Evolutionary conservation across 2,113 vertebrate genomes (phyloP), one percentile per base, ranked within the genome.

Genomic region (Panthera uncia): DNA sequence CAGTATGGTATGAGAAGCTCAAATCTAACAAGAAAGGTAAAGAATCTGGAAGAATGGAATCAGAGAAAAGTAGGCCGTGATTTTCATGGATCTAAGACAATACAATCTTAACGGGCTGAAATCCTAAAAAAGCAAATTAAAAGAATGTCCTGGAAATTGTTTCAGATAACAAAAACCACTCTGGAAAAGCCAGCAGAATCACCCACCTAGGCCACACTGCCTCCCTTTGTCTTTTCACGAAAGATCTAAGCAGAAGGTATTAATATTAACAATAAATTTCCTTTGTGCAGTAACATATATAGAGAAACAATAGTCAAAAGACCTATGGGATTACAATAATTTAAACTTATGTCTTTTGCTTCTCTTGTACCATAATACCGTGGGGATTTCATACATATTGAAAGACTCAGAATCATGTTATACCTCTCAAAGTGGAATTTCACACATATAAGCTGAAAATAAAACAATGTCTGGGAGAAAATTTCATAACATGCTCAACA

Each of bases 391-490:
- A 71, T 95, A 97, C 98, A 94, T 97, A 96, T 79, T 91, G 92
- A 98, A 98, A 96, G 94, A 99, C 98, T 97, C 95, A 33, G 98
- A 98, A 98, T 94, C 82, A 31, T 96, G 98, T 98, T 98, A 93
- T 63, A 97, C 98, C 98, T 94, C 98, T 98, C 98, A 97, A 98
- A 98, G 98, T 92, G 81, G 97, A 98, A 98, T 98, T 98, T 99
- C 98, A 98, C 98, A 98, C 98, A 98, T 97, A 99, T 96, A 98
- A 98, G 98, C 95, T 97, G 96, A 98, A 98, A 98, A 99, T 98
- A 98, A 98, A 98, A 95, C 98, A 98, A 94, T 19, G 97, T 94
- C 98, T 85, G 94, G 97, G 98, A 98, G 93, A 97, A 97, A 98
- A 97, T 98, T 98, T 99, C 98, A 97, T 97, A 98, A 98, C 91